A percentile compares a stretch with the other conserved stretches of the same genome.
Evolutionary conservation across 2,888 invertebrate species (phyloP).

Genomic region (Drosophila multiciliata): DNA sequence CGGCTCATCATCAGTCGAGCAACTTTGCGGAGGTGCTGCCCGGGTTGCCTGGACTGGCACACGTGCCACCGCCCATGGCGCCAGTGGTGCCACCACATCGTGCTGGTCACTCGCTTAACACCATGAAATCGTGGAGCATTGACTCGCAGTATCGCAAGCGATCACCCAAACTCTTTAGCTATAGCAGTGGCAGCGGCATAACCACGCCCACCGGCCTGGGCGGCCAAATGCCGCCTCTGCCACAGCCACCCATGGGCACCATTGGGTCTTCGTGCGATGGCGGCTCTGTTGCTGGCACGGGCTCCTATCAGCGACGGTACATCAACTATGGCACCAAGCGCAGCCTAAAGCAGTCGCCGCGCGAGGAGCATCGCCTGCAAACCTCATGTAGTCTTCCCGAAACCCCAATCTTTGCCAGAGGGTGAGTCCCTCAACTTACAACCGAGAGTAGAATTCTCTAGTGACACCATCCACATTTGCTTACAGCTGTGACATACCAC

Average conservation of each 20-base stretch:
- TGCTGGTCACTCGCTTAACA: conserved; percentile 86
- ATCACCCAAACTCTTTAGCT: conserved; percentile 86
- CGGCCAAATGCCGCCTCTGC: conserved; percentile 60
- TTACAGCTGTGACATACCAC: conserved; percentile 90
- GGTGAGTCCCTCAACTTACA: conserved; percentile 79
- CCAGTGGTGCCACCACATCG: conserved; percentile 91
- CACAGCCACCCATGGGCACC: conserved; percentile 56
- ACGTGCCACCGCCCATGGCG: conserved; percentile 83
- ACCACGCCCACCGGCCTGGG: conserved; percentile 80
- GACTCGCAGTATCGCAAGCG: conserved; percentile 91
- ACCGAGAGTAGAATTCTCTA: neutral
- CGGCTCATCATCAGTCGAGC: conserved; percentile 72
- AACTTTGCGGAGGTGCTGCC: conserved; percentile 56
- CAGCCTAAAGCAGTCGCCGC: conserved; percentile 86
- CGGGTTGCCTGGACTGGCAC: conserved; percentile 36
- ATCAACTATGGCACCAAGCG: conserved; percentile 85
- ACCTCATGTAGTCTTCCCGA: conserved; percentile 95
- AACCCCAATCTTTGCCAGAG: conserved; percentile 94
- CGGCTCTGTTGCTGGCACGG: conserved; percentile 80
- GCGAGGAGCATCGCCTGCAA: conserved; percentile 89
- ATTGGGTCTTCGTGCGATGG: conserved; percentile 58
- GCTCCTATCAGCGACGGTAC: conserved; percentile 85
- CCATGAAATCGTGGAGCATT: conserved; percentile 94
- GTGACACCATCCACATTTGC: neutral
- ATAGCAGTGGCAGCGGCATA: conserved; percentile 84